Conservation (phyloP, 2,113 vertebrate genomes). For the Bubalus kerabau region DNA sequence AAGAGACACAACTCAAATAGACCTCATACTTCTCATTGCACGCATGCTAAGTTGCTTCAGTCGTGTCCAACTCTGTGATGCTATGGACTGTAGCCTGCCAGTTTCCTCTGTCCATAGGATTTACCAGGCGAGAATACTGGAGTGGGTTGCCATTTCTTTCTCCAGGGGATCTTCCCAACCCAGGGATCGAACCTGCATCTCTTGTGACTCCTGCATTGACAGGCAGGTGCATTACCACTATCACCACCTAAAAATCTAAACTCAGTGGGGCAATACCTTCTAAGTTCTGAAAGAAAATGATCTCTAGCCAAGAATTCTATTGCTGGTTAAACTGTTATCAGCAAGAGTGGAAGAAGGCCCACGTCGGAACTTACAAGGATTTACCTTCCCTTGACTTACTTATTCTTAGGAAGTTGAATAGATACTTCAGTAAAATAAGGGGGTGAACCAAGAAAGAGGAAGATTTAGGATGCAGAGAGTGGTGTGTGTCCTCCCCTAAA, state of each 20-base stretch:
- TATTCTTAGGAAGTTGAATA: not conserved
- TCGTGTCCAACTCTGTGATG: not conserved
- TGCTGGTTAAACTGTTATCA: not conserved
- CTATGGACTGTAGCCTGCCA: not conserved
- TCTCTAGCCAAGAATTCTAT: not conserved
- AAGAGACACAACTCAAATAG: not conserved
- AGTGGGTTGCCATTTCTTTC: not conserved
- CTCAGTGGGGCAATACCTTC: not conserved
- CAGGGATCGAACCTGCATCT: not conserved
- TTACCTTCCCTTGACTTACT: not conserved
- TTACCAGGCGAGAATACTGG: not conserved
- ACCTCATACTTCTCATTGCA: not conserved
- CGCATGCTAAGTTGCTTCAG: not conserved
- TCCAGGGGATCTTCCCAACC: not conserved
- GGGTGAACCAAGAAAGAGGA: not conserved
- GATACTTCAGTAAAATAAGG: not conserved
- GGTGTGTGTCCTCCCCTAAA: not conserved
- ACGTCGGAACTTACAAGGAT: not conserved
- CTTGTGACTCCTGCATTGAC: not conserved
- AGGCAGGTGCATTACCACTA: not conserved
- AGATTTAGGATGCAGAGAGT: not conserved
- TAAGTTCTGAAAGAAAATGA: not conserved
- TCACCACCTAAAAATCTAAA: not conserved
- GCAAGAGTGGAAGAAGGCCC: not conserved
- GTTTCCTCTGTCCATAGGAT: not conserved